Base-by-base conservation (phyloP, 64 coral and sea anemone species). In the Montipora sp. region DNA sequence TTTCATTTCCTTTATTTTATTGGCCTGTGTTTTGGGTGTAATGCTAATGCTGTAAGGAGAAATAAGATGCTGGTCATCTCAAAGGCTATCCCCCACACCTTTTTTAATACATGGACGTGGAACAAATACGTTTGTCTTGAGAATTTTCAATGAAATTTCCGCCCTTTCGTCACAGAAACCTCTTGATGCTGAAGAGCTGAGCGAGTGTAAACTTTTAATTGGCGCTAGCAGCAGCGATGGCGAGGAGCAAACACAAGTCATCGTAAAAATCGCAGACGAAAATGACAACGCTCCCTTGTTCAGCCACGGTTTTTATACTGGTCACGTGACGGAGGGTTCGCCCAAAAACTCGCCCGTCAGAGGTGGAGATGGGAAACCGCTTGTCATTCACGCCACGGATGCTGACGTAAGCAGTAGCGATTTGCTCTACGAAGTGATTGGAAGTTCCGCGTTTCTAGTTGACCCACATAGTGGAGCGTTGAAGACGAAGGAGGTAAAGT, bases 211-310 rank as follows among this genome's bases (percentile, higher is more conserved):
- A 14, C 65, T 98, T 5, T 49, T 53, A 8, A 77, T 94, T 47
- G 71, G 89, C 43, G 95, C 92, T 23, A 80, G 49, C 46, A 73
- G 95, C 45, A 82, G 78, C 2, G 95, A 98, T 19, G 92, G 92
- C 7, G 83, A 76, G 10, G 89, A 91, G 23, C 89, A 78, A 43
- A 83, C 59, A 6, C 84, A 93, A 53, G 88, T 82, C 5, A 88
- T 92, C 23, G 75, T 97, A 18, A 69, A 88, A 49, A 94, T 97
- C 55, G 71, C 87, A 15, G 83, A 97, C 77, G 49, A 94, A 74
- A 97, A 97, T 48, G 95, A 97, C 84, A 94, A 98, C 55, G 59
- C 89, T 19, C 95, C 95, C 20, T 69, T 47, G 51, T 98, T 98
- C 57, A 75, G 71, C 47, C 59, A 91, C 16, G 49, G 21, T 9